These are phyloP conservation scores for Lagenorhynchus albirostris DNA, from an alignment of 2,113 vertebrate species.

Conservation along the genomic window DNA sequence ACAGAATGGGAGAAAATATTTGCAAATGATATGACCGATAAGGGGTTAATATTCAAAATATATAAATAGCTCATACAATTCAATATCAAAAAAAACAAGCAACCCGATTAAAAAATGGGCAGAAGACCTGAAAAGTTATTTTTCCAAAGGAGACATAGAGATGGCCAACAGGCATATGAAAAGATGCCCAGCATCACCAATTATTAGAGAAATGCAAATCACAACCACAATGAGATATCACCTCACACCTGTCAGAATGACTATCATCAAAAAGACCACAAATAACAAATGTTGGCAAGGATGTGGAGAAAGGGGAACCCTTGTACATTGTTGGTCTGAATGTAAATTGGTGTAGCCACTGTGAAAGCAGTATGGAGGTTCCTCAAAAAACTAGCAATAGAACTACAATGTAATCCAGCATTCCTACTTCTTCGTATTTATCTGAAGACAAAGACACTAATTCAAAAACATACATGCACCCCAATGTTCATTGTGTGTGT, in stretches of 20 bases:
- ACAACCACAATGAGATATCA: not conserved
- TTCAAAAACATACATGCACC: not conserved
- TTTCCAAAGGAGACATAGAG: not conserved
- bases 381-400: not conserved
- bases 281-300: not conserved
- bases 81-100: not conserved
- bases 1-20: not conserved
- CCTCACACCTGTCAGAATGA: not conserved
- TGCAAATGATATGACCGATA: not conserved
- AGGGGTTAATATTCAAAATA: not conserved
- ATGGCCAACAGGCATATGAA: not conserved
- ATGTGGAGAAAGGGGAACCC: not conserved
- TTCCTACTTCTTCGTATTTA: not conserved
- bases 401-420: not conserved
- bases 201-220: not conserved
- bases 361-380: not conserved
- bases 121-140: not conserved
- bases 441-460: not conserved
- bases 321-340: not conserved
- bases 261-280: not conserved
- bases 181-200: not conserved
- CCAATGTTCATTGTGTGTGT: not conserved
- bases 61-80: not conserved
- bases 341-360: not conserved
- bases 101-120: not conserved